Percentiles rank a stretch among this genome's conserved stretches.
These are phyloP conservation scores for Folsomia manolachei DNA, from an alignment of 2,888 invertebrate species.

Conservation along the genomic window DNA sequence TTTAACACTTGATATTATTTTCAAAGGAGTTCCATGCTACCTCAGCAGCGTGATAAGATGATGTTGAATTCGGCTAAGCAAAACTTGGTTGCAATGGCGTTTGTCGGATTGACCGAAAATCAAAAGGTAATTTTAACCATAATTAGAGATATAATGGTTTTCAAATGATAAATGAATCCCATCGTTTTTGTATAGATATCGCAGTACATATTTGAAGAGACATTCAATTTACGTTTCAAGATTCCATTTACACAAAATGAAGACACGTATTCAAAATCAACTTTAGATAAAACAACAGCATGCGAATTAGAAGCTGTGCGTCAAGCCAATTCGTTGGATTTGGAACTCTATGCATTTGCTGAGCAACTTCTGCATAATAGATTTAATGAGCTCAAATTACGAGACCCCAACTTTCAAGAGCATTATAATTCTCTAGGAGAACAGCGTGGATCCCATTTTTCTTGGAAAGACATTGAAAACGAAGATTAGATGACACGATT, in stretches of 20 bases:
- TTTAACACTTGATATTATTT: neutral
- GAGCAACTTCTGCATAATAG: conserved; percentile 74
- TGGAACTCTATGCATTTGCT: conserved; percentile 90
- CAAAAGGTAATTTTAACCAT: conserved; percentile 64
- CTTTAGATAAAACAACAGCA: conserved; percentile 71
- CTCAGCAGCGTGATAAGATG: conserved; percentile 71
- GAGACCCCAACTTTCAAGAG: conserved; percentile 76
- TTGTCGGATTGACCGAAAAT: conserved; percentile 93
- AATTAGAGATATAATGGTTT: conserved; percentile 9
- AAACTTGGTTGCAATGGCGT: conserved; percentile 92
- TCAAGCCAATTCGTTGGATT: conserved; percentile 80
- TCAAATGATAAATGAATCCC: neutral
- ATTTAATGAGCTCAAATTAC: conserved; percentile 74
- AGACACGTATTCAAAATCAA: conserved; percentile 79
- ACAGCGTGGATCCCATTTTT: conserved; percentile 74
- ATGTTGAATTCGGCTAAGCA: conserved; percentile 93
- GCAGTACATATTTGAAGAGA: conserved; percentile 91
- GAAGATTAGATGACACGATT: conserved; percentile 42
- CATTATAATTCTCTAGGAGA: conserved; percentile 78
- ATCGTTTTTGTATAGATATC: conserved; percentile 63
- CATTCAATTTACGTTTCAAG: conserved; percentile 84
- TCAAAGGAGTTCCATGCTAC: conserved; percentile 66
- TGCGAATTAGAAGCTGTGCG: conserved; percentile 73
- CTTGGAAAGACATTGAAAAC: conserved; percentile 62
- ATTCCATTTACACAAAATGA: conserved; percentile 91